These are phyloP conservation scores for Xiphorhynchus elegans DNA, from an alignment of 2,113 vertebrate species.

Conservation along the genomic window DNA sequence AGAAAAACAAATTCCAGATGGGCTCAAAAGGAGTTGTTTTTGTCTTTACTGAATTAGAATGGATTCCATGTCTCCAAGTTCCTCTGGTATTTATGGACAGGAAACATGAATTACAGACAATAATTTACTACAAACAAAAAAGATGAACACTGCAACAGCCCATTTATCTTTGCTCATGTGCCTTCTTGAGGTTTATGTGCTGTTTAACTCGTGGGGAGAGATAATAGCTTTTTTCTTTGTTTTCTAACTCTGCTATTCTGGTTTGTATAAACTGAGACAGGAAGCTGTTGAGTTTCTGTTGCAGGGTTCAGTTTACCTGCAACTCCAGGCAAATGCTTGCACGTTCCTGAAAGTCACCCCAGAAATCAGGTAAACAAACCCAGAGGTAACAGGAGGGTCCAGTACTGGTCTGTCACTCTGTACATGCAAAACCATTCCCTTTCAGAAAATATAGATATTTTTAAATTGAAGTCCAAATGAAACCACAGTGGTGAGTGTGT, in stretches of 20 bases:
- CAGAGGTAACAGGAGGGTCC: neutral
- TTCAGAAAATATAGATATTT: neutral
- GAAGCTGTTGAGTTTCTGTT: neutral
- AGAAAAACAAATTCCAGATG: slow-evolving; percentile 63
- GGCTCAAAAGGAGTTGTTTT: slow-evolving; percentile 59
- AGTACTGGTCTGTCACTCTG: neutral
- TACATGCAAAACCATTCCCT: neutral
- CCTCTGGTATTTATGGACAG: slow-evolving; percentile 60
- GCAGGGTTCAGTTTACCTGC: neutral
- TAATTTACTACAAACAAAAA: slow-evolving; percentile 63
- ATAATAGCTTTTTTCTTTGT: slow-evolving; percentile 2
- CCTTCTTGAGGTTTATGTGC: slow-evolving; percentile 37
- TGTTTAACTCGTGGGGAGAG: slow-evolving; percentile 1
- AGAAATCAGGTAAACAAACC: neutral
- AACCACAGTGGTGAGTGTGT: neutral
- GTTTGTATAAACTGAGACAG: slow-evolving; percentile 5
- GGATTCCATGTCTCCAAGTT: slow-evolving; percentile 53
- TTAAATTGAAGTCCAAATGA: neutral
- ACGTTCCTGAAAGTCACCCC: neutral
- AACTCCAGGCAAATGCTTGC: neutral
- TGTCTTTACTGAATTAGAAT: slow-evolving; percentile 45
- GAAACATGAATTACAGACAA: slow-evolving; percentile 65
- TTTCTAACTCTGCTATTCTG: slow-evolving; percentile 8
- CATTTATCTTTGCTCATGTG: slow-evolving; percentile 59
- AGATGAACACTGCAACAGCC: slow-evolving; percentile 21